Conservation (phyloP, 2,888 invertebrate genomes). For the Cerastis leucographa region DNA sequence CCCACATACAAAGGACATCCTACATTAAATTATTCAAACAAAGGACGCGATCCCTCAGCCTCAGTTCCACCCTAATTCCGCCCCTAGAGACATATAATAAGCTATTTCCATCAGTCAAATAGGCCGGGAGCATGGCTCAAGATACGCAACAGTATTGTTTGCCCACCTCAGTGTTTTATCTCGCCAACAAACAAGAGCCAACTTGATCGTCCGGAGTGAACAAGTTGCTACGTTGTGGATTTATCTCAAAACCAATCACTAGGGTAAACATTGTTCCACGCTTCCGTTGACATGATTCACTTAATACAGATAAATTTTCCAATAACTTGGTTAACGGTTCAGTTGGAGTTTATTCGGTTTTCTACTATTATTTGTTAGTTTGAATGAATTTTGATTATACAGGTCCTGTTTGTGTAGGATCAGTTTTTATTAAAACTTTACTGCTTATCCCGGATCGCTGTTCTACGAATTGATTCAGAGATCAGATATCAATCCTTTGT, state of each 20-base stretch:
- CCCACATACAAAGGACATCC: constrained; percentile 21
- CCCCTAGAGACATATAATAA: constrained; percentile 42
- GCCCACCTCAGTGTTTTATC: constrained; percentile 63
- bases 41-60: constrained; percentile 24
- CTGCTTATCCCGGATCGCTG: neutral
- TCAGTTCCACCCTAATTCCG: constrained; percentile 27
- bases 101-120: constrained; percentile 57
- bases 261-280: constrained; percentile 72
- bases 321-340: constrained; percentile 51
- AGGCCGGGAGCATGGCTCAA: constrained; percentile 40
- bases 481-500: too few species aligned
- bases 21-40: constrained; percentile 53
- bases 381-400: constrained; percentile 23
- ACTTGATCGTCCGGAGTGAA: constrained; percentile 69
- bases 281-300: constrained; percentile 65
- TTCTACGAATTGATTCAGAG: neutral
- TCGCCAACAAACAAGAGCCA: constrained; percentile 68
- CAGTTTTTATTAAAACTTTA: neutral
- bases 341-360: constrained; percentile 44
- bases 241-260: constrained; percentile 77
- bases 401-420: constrained; percentile 12
- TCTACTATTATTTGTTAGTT: constrained; percentile 29
- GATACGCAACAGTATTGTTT: constrained; percentile 64
- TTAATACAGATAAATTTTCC: constrained; percentile 63
- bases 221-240: constrained; percentile 67